Evolutionary conservation across 1,140 invertebrate genomes (phyloP), one percentile per base, ranked within the genome.

Genomic region (Potamilus streckersoni): DNA sequence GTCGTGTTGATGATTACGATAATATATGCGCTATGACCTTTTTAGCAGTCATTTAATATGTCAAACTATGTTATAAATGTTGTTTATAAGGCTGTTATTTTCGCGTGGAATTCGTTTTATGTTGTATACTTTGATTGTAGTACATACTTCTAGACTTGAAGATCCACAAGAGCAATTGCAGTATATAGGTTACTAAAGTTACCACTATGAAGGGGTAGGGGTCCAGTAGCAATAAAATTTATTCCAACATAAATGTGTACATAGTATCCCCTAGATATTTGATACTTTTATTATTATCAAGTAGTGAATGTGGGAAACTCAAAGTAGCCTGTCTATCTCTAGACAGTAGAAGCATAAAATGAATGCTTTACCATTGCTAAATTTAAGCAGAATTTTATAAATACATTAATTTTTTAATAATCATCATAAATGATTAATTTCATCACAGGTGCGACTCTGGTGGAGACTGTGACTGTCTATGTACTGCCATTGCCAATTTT

Each of bases 391-490:
- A 62, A 6, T 6, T n/a, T 23, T 11, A 23, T 19, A 23, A 19
- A n/a, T n/a, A 62, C 8, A 5, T n/a, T 8, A 62, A 8, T n/a
- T 23, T 23, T 19, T 0, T 4, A 19, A 62, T 23, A 23, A 19
- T n/a, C 14, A 62, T 62, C 0, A 61, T 49, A 27, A 27, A 68
- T 15, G n/a, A n/a, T 58, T 60, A 31, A 19, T 19, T 38, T 16
- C 67, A 64, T 1, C 96, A 94, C 89, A 95, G 93, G 58, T 97
- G 96, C 87, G 95, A 96, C 88, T 91, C 93, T 83, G 96, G 96
- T 23, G 96, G 94, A 0, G 96, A 97, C 87, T 98, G 96, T 85
- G 94, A 95, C 73, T 98, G 96, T 89, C 88, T 96, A 0, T 97
- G 96, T 87, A 96, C 96, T 1, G 94, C 96, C 1, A 90, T 97